These are phyloP conservation scores for Podilymbus podiceps DNA, from an alignment of 2,113 vertebrate genomes.

Conservation along the genomic window DNA sequence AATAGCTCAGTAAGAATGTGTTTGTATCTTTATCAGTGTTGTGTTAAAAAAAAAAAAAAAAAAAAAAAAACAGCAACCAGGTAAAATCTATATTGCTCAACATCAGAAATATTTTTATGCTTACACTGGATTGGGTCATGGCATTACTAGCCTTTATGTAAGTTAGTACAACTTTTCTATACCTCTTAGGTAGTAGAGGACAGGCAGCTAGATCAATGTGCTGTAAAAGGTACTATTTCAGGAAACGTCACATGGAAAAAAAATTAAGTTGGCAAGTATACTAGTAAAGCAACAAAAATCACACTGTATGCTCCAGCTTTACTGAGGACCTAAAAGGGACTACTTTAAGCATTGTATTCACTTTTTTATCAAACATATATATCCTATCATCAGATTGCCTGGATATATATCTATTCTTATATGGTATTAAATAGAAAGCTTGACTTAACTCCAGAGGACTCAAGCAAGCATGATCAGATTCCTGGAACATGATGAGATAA, in stretches of 20 bases:
- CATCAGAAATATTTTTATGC: not conserved
- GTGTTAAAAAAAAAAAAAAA: not conserved
- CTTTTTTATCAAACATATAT: not conserved
- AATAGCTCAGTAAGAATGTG: not conserved
- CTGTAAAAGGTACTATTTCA: slow-evolving; percentile 11
- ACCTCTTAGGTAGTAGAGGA: not conserved
- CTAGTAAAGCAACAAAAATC: not conserved
- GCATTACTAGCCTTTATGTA: not conserved
- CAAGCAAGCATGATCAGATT: slow-evolving; percentile 1
- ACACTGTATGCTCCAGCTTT: not conserved
- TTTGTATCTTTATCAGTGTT: not conserved
- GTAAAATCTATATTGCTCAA: not conserved
- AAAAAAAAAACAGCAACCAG: not conserved
- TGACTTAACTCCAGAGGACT: not conserved
- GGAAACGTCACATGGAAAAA: not conserved
- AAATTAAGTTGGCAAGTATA: not conserved
- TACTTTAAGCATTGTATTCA: not conserved
- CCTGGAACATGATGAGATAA: not conserved
- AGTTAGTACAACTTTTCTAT: not conserved
- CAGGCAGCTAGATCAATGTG: not conserved
- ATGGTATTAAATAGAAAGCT: not conserved
- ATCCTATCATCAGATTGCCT: not conserved
- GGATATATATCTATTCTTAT: not conserved
- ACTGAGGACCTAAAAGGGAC: not conserved
- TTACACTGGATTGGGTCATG: not conserved